These are phyloP conservation scores for Psophia crepitans DNA, from an alignment of 2,113 vertebrate genomes.

Conservation along the genomic window DNA sequence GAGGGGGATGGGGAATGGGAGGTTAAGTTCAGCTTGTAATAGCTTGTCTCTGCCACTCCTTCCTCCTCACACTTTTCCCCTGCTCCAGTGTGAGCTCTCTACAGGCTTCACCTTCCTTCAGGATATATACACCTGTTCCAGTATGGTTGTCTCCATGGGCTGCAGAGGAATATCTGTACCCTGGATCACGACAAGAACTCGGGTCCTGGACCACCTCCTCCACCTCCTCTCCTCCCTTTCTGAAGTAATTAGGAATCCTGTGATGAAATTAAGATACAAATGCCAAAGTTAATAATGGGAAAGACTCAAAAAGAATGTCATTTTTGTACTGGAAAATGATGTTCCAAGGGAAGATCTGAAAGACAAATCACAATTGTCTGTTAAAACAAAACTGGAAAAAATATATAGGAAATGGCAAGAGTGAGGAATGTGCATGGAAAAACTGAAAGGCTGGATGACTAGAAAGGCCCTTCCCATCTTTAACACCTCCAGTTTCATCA, in stretches of 20 bases:
- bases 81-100: neutral
- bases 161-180: neutral
- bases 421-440: neutral
- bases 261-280: neutral
- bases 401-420: neutral
- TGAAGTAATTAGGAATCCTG: neutral
- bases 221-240: neutral
- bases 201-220: neutral
- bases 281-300: neutral
- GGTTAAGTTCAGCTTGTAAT: neutral
- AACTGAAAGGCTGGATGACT: neutral
- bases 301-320: neutral
- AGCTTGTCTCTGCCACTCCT: neutral
- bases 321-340: neutral
- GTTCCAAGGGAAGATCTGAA: neutral
- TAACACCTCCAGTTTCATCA: neutral
- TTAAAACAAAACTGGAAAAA: neutral
- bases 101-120: neutral
- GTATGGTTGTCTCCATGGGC: too few relatives aligned
- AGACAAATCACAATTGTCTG: neutral
- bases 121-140: neutral
- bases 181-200: neutral
- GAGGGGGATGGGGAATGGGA: neutral
- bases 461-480: neutral
- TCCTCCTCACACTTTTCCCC: neutral